phyloP scores from a whole-genome alignment of 2,888 invertebrate species.

The Hemistola chrysoprasaria region DNA sequence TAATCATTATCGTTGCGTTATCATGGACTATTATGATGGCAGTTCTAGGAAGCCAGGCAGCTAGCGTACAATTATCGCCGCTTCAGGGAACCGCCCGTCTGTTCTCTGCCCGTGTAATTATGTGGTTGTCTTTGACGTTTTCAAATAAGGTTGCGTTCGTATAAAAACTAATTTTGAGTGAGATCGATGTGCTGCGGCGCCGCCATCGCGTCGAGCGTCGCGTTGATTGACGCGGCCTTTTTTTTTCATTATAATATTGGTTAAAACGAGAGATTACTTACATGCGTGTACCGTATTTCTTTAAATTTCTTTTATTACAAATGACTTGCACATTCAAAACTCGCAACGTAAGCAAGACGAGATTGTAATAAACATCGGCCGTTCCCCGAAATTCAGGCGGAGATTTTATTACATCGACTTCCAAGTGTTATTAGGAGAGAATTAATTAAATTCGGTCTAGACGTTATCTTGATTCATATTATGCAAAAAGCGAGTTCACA shows the following conservation, averaged over 20 bases:
- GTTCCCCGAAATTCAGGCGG: background rate
- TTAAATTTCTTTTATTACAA: too few relatives aligned
- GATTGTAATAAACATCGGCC: background rate
- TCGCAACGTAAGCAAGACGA: background rate
- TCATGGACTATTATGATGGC: constrained; percentile 55
- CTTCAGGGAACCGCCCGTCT: constrained; percentile 61
- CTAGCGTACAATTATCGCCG: constrained; percentile 61
- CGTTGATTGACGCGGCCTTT: too few relatives aligned
- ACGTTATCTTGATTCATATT: constrained; percentile 18
- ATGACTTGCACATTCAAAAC: background rate
- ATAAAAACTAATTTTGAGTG: constrained; percentile 24
- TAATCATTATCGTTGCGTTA: constrained; percentile 67
- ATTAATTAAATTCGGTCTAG: constrained; percentile 18
- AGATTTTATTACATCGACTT: background rate
- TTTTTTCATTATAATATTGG: too few relatives aligned
- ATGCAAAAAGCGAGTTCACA: constrained; percentile 24
- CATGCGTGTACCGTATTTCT: too few relatives aligned
- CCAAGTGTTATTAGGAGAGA: constrained; percentile 6
- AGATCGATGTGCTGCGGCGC: constrained; percentile 1
- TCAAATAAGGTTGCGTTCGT: constrained; percentile 28
- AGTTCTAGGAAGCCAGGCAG: constrained; percentile 61
- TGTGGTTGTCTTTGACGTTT: constrained; percentile 34
- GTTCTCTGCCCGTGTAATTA: constrained; percentile 47
- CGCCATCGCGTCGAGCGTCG: background rate
- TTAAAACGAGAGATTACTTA: too few relatives aligned